These are phyloP conservation scores for Neosilurus mollespiculum DNA, from an alignment of 2,797 vertebrate genomes.

Conservation along the genomic window DNA sequence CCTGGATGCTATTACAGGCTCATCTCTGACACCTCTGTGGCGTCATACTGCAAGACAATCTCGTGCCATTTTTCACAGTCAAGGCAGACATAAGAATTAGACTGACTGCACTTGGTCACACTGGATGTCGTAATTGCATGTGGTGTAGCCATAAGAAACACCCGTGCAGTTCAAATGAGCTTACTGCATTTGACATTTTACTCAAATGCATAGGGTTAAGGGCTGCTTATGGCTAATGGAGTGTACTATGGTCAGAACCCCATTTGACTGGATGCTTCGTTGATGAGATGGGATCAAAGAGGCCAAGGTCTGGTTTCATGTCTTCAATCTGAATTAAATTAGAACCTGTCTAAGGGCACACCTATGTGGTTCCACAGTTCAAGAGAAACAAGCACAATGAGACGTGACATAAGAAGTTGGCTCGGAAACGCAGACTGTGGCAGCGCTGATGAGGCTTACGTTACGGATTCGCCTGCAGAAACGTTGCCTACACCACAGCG, in stretches of 20 bases:
- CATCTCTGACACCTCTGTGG: slow-evolving; percentile 41
- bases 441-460: slow-evolving; percentile 9
- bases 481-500: slow-evolving; percentile 2
- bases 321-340: slow-evolving; percentile 32
- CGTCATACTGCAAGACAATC: slow-evolving; percentile 30
- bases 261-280: slow-evolving; percentile 19
- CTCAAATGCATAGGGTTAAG: slow-evolving; percentile 20
- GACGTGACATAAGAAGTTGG: slow-evolving; percentile 13
- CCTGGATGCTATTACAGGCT: slow-evolving; percentile 31
- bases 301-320: slow-evolving; percentile 26
- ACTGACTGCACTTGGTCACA: neutral
- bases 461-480: slow-evolving; percentile 36
- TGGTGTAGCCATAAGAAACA: neutral
- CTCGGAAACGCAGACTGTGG: neutral
- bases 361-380: slow-evolving; percentile 13
- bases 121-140: neutral
- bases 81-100: neutral
- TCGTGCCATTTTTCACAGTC: slow-evolving; percentile 34
- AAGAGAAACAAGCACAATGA: slow-evolving; percentile 33
- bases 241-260: neutral
- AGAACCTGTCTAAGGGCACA: slow-evolving; percentile 16
- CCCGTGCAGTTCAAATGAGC: neutral
- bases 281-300: slow-evolving; percentile 6
- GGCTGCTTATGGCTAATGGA: slow-evolving; percentile 8
- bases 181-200: slow-evolving; percentile 39